phyloP scores from a whole-genome alignment of 2,888 invertebrate species.

The Diachrysia chrysitis region DNA sequence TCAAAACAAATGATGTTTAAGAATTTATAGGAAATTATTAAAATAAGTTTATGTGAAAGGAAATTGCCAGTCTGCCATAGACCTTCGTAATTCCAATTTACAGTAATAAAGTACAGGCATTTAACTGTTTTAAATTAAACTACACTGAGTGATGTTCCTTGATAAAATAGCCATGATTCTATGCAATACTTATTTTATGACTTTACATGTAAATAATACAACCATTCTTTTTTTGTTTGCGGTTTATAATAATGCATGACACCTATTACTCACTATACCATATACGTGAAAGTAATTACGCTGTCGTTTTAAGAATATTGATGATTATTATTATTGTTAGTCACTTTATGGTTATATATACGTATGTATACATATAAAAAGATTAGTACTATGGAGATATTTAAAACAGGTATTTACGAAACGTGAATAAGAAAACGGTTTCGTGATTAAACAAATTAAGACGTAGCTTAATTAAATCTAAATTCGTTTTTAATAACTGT shows the following conservation, averaged over 20 bases:
- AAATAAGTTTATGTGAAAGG: slow-evolving; percentile 61
- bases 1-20: slow-evolving; percentile 39
- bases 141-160: slow-evolving; percentile 44
- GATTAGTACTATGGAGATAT: slow-evolving; percentile 13
- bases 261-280: slow-evolving; percentile 48
- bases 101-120: slow-evolving; percentile 54
- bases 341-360: slow-evolving; percentile 19
- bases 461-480: slow-evolving; percentile 40
- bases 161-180: slow-evolving; percentile 49
- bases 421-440: slow-evolving; percentile 44
- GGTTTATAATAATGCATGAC: slow-evolving; percentile 27
- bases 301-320: slow-evolving; percentile 43
- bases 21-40: slow-evolving; percentile 62
- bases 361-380: slow-evolving; percentile 8
- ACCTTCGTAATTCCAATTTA: slow-evolving; percentile 56
- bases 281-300: slow-evolving; percentile 50
- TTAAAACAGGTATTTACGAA: slow-evolving; percentile 34
- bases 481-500: slow-evolving; percentile 54
- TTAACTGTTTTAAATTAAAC: slow-evolving; percentile 54
- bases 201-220: slow-evolving; percentile 8
- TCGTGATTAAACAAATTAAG: slow-evolving; percentile 49
- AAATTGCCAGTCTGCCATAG: slow-evolving; percentile 61
- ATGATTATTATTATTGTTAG: slow-evolving; percentile 34
- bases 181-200: slow-evolving; percentile 40
- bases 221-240: slow-evolving; percentile 42